Evolutionary conservation across 1,140 invertebrate species (phyloP).

Genomic region (Agrilus planipennis): DNA sequence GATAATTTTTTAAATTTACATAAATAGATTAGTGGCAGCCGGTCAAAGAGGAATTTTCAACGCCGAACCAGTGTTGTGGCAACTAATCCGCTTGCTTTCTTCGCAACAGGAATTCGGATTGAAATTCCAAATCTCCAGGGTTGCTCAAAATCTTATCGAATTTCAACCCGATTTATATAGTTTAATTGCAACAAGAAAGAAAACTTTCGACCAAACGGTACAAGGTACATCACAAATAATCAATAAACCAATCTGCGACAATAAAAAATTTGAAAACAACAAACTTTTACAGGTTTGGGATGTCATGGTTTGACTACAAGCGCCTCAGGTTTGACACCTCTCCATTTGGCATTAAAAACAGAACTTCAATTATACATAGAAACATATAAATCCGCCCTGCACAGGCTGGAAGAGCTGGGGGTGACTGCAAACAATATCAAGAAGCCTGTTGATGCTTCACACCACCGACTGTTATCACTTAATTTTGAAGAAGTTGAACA

Average conservation of each 20-base stretch:
- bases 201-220: slow-evolving; percentile 69
- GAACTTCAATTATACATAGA: slow-evolving; percentile 75
- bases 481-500: slow-evolving; percentile 72
- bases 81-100: slow-evolving; percentile 68
- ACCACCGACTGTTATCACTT: slow-evolving; percentile 76
- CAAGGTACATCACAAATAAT: slow-evolving; percentile 51
- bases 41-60: slow-evolving; percentile 48
- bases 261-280: not conserved
- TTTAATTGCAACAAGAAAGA: slow-evolving; percentile 48
- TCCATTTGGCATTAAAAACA: slow-evolving; percentile 61
- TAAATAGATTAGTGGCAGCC: slow-evolving; percentile 44
- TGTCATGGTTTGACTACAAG: slow-evolving; percentile 69
- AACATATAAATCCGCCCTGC: slow-evolving; percentile 75
- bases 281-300: slow-evolving; percentile 54
- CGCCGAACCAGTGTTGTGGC: slow-evolving; percentile 66
- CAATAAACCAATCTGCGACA: slow-evolving; percentile 5
- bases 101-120: slow-evolving; percentile 48
- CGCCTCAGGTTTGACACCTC: slow-evolving; percentile 44
- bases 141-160: slow-evolving; percentile 40
- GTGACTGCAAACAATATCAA: slow-evolving; percentile 52
- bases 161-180: slow-evolving; percentile 44
- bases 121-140: slow-evolving; percentile 41
- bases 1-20: no score
- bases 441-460: slow-evolving; percentile 75
- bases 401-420: slow-evolving; percentile 74